phyloP scores from a whole-genome alignment of 2,113 vertebrate genomes.

The Amblyopsis rosae region DNA sequence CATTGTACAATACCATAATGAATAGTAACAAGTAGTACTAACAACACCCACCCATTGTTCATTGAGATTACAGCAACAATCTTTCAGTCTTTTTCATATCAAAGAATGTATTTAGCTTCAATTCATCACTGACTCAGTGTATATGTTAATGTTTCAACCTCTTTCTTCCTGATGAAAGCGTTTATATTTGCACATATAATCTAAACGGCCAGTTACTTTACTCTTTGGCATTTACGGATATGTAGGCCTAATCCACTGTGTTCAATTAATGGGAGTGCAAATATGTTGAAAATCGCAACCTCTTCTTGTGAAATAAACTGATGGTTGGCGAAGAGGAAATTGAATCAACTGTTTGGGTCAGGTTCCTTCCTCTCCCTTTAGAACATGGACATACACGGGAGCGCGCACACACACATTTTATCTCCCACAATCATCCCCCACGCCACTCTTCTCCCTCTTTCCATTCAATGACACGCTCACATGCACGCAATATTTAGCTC shows the following conservation, averaged over 20 bases:
- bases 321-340: slow-evolving; percentile 18
- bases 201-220: no score
- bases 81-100: no score
- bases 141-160: no score
- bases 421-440: not conserved
- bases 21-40: not conserved
- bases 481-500: slow-evolving; percentile 34
- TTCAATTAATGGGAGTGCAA: slow-evolving; percentile 24
- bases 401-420: not conserved
- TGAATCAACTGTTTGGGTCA: slow-evolving; percentile 39
- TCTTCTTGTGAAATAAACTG: slow-evolving; percentile 7
- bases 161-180: no score
- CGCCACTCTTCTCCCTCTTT: not conserved
- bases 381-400: not conserved
- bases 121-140: no score
- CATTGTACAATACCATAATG: slow-evolving; percentile 8
- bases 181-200: no score
- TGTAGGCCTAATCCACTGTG: no score
- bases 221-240: no score
- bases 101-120: no score
- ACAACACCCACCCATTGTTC: not conserved
- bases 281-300: slow-evolving; percentile 22
- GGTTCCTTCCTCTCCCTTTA: not conserved
- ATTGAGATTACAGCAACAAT: no score
- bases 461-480: not conserved